Evolutionary conservation across 2,113 vertebrate species (phyloP), one percentile per base, ranked within the genome.

Genomic region (Leiothrix lutea): DNA sequence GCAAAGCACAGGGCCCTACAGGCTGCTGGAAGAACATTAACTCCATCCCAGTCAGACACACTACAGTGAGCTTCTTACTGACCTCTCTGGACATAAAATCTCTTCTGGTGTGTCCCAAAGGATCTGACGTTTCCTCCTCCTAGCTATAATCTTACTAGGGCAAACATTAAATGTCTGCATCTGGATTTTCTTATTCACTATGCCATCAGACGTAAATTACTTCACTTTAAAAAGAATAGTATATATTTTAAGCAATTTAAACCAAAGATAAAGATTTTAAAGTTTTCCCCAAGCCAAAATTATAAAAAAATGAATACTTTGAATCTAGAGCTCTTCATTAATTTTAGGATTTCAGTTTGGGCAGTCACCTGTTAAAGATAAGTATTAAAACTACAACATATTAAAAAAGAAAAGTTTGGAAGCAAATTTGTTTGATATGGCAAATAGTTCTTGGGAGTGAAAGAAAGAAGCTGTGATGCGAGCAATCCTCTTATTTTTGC

Each of bases 401-500:
- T 38, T 89, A 42, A 78, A 92, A 94, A 88, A 83, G 65, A 79
- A 93, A 92, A 92, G 28, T 48, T 73, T 25, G 51, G 65, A 83
- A 95, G 92, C 69, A 75, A 51, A 92, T 92, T 94, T 86, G 65
- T 84, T 95, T 92, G 71, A 96, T 96, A 69, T 44, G 56, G 83
- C 75, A 96, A 69, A 74, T 51, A 88, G 47, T 65, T 95, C 86
- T 89, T 89, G 84, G 73, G 89, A 92, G 61, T 85, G 90, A 81
- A 45, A 95, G 91, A 96, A 95, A 94, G 92, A 96, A 87, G 67
- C 90, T 95, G 75, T 80, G 84, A 83, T 92, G 79, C 96, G 87
- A 96, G 64, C 84, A 95, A 57, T 73, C 93, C 67, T 89, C 94
- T 94, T 97, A 70, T 96, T 93, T 97, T 95, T 96, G 25, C 85